phyloP scores from a whole-genome alignment of 2,888 invertebrate genomes.

The Papilio protenor region DNA sequence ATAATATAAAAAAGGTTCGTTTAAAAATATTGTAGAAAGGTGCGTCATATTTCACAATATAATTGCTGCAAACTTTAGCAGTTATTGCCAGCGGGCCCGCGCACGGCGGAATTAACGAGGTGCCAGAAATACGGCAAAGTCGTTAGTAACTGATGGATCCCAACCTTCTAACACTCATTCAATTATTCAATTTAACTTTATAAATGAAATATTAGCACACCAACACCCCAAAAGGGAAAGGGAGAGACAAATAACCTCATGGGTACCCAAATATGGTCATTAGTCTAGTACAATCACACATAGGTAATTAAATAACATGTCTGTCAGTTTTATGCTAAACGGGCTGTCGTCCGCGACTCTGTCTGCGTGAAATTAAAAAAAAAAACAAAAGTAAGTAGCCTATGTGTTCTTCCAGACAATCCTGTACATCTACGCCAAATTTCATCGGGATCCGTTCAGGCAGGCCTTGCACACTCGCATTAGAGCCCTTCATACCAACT shows the following conservation, averaged over 20 bases:
- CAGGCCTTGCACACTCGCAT: too few species aligned
- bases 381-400: too few species aligned
- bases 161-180: not conserved
- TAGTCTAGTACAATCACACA: too few species aligned
- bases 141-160: slow-evolving; percentile 6
- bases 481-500: too few species aligned
- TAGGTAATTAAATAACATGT: too few species aligned
- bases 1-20: not conserved
- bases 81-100: not conserved
- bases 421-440: too few species aligned
- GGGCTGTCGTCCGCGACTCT: too few species aligned
- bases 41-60: slow-evolving; percentile 13
- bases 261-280: not conserved
- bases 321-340: too few species aligned
- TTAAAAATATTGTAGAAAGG: slow-evolving; percentile 7
- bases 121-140: slow-evolving; percentile 17
- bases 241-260: not conserved
- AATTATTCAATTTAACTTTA: not conserved
- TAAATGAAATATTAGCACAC: slow-evolving; percentile 1
- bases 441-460: too few species aligned
- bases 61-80: slow-evolving; percentile 12
- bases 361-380: too few species aligned
- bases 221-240: not conserved
- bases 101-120: slow-evolving; percentile 8
- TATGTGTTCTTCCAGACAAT: too few species aligned